phyloP scores from a whole-genome alignment of 2,113 vertebrate genomes.

The Sander vitreus region DNA sequence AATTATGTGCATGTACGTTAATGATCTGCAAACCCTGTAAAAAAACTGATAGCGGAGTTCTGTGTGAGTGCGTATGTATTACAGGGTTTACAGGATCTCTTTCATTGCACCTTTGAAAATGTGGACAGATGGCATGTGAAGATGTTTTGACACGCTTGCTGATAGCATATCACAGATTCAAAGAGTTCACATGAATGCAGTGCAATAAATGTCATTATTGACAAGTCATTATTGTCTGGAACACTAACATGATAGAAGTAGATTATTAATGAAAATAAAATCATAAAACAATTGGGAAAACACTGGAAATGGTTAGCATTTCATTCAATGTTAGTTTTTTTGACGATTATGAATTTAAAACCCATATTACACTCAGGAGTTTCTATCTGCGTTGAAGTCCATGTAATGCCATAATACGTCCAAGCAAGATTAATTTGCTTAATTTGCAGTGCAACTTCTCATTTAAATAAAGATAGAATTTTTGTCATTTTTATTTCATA shows the following conservation, averaged over 20 bases:
- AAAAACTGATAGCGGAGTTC: background rate
- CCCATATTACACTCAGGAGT: background rate
- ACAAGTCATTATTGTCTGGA: background rate
- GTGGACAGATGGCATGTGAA: conserved; percentile 37
- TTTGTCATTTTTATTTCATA: conserved; percentile 27
- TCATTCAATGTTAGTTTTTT: background rate
- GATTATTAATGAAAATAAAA: background rate
- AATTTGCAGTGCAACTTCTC: conserved; percentile 11
- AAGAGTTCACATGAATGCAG: conserved; percentile 14
- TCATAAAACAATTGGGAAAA: background rate
- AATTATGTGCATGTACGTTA: background rate
- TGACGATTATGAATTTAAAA: background rate
- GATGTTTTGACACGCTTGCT: conserved; percentile 22
- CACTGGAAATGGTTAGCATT: background rate
- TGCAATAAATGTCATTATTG: background rate
- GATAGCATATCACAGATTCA: conserved; percentile 26
- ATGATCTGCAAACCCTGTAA: conserved; percentile 3
- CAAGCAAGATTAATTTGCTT: conserved; percentile 16
- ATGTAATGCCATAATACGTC: background rate
- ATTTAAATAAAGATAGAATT: conserved; percentile 43
- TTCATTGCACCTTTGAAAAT: conserved; percentile 40
- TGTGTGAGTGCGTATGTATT: background rate
- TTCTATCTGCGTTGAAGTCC: background rate
- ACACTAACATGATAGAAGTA: background rate
- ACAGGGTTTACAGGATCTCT: background rate